These are phyloP conservation scores for Eclectus roratus DNA, from an alignment of 2,113 vertebrate species.

Conservation along the genomic window DNA sequence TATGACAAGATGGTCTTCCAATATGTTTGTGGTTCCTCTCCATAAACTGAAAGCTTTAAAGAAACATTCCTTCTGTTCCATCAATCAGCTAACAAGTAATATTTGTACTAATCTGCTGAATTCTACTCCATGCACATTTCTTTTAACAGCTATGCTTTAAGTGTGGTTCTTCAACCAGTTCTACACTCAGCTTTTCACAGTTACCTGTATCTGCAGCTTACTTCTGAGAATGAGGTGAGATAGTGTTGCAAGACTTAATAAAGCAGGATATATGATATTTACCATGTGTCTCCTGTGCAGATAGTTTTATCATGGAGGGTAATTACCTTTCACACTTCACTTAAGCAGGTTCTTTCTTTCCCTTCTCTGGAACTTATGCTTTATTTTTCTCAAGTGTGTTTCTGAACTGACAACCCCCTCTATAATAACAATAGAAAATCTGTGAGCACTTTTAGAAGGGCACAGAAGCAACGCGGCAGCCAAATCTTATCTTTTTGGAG, in stretches of 20 bases:
- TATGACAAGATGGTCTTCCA: neutral
- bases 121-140: neutral
- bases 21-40: neutral
- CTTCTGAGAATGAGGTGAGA: neutral
- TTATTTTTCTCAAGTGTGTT: neutral
- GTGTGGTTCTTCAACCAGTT: neutral
- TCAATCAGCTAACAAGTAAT: neutral
- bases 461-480: neutral
- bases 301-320: neutral
- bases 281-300: neutral
- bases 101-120: neutral
- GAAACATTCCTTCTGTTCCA: neutral
- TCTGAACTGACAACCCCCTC: neutral
- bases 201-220: neutral
- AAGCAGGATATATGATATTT: neutral
- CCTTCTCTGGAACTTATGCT: neutral
- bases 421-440: neutral
- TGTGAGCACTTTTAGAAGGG: neutral
- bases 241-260: neutral
- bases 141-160: neutral
- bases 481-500: neutral
- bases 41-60: neutral
- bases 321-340: neutral
- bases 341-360: neutral
- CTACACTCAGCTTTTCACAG: neutral